Conservation (phyloP, 2,113 vertebrate species). For the Myrmecobius fasciatus region DNA sequence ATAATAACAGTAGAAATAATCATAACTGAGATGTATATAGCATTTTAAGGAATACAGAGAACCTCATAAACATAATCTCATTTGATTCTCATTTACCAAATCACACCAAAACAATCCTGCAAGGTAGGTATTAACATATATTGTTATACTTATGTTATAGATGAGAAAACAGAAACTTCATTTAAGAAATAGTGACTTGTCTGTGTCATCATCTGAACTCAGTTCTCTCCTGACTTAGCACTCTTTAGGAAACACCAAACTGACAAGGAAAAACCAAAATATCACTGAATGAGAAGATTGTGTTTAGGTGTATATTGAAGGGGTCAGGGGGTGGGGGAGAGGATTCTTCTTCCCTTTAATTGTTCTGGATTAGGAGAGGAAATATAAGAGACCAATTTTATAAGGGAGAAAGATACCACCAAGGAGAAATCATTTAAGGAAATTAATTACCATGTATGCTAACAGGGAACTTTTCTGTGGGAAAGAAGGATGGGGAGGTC, state of each 20-base stretch:
- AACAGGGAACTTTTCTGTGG: not conserved
- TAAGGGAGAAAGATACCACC: not conserved
- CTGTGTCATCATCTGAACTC: not conserved
- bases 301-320: not conserved
- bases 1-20: not conserved
- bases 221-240: not conserved
- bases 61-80: not conserved
- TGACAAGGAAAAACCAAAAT: not conserved
- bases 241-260: not conserved
- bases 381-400: not conserved
- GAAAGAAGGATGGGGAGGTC: not conserved
- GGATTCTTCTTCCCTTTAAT: not conserved
- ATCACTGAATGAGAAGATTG: not conserved
- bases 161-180: not conserved
- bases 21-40: not conserved
- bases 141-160: not conserved
- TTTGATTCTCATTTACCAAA: not conserved
- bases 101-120: not conserved
- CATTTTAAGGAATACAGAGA: not conserved
- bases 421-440: not conserved
- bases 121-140: not conserved
- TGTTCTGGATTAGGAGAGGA: not conserved
- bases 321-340: too few species aligned
- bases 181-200: not conserved
- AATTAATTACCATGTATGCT: not conserved